A percentile compares a stretch with the other conserved stretches of the same genome.
These are phyloP conservation scores for Ametastegia equiseti DNA, from an alignment of 2,888 invertebrate genomes.

Conservation along the genomic window DNA sequence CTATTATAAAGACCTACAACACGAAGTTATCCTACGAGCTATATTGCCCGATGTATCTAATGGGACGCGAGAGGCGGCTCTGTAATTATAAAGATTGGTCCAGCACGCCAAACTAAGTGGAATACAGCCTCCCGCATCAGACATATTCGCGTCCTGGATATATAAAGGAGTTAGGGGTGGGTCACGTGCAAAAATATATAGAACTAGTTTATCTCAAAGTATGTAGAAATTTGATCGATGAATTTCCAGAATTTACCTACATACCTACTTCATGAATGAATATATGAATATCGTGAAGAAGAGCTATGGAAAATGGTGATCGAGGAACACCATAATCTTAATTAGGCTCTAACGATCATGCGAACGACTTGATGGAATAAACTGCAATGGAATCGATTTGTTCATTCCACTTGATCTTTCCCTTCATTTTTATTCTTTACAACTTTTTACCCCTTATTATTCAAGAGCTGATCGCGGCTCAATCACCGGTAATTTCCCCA, in stretches of 20 bases:
- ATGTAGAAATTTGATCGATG: background rate
- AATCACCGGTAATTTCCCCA: slow-evolving; percentile 39
- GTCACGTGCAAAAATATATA: background rate
- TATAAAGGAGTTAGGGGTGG: too few species aligned
- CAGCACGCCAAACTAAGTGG: slow-evolving; percentile 51
- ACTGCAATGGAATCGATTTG: background rate
- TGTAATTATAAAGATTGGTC: slow-evolving; percentile 74
- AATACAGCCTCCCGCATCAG: slow-evolving; percentile 54
- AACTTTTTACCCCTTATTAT: slow-evolving; percentile 29
- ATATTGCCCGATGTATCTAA: slow-evolving; percentile 59
- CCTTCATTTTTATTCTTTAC: background rate
- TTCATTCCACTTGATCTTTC: background rate
- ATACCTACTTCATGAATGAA: background rate
- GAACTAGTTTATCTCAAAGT: background rate
- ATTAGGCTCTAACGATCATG: background rate
- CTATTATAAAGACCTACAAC: slow-evolving; percentile 36
- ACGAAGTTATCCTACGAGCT: slow-evolving; percentile 21
- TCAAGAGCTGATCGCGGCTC: slow-evolving; percentile 19
- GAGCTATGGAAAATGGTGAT: background rate
- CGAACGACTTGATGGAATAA: background rate
- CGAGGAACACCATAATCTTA: background rate
- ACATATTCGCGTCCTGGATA: slow-evolving; percentile 36
- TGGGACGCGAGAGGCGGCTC: slow-evolving; percentile 68
- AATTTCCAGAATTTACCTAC: background rate
- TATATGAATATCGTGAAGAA: background rate